These are phyloP conservation scores for Bradypodion ventrale DNA, from an alignment of 2,797 vertebrate genomes.

Conservation along the genomic window DNA sequence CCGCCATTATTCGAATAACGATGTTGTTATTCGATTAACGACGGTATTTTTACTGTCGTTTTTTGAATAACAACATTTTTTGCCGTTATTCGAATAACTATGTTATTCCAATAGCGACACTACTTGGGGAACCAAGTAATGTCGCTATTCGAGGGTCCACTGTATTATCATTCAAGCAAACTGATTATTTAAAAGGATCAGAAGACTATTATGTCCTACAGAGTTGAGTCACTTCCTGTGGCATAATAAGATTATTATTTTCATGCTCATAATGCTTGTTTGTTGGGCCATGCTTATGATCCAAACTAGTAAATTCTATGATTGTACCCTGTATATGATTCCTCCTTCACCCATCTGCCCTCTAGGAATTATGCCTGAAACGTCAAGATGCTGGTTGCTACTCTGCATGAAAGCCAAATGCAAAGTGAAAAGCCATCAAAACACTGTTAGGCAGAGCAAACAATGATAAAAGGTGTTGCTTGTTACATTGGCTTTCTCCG, in stretches of 20 bases:
- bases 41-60: too few relatives aligned
- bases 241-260: neutral
- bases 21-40: too few relatives aligned
- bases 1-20: too few relatives aligned
- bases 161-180: too few relatives aligned
- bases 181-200: neutral
- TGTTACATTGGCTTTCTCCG: neutral
- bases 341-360: neutral
- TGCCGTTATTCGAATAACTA: too few relatives aligned
- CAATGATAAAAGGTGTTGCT: conserved; percentile 8
- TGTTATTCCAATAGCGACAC: too few relatives aligned
- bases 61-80: too few relatives aligned
- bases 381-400: conserved; percentile 17
- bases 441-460: conserved; percentile 14
- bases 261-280: neutral
- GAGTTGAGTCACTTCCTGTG: neutral
- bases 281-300: neutral
- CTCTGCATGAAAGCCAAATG: conserved; percentile 6
- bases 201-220: neutral
- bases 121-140: too few relatives aligned
- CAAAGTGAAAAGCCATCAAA: conserved; percentile 30
- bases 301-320: conserved; percentile 17
- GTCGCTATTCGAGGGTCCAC: too few relatives aligned
- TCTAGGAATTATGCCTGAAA: conserved; percentile 5
- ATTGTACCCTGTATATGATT: neutral